Base-by-base conservation (phyloP, 2,797 vertebrate species). In the Esox lucius region DNA sequence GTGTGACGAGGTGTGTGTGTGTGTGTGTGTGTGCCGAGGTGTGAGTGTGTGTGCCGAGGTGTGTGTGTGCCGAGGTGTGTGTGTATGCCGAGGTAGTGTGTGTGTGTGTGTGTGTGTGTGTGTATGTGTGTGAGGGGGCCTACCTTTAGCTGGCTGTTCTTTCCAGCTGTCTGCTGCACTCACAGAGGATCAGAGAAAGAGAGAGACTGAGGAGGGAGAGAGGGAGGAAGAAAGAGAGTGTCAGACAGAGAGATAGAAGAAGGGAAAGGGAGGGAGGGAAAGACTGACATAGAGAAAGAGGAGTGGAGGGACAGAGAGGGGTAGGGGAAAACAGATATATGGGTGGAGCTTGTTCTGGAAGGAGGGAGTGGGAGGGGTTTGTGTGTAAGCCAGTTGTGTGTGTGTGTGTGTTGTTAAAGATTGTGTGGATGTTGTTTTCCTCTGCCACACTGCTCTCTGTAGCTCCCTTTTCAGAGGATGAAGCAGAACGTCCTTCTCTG, bases 331-430 rank as follows among this genome's bases (percentile, higher is more conserved):
- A 42, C 39, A 42, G 39, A 42, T 42, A 42, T 42, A 42, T 42
- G 39, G 39, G 39, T 42, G 39, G 39, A 42, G 39, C 39, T 42
- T 42, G 39, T 42, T 42, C 9, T 42, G 39, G 39, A 17, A 17
- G 1, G 49, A 4, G 48, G 17, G 48, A 49, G 48, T 84, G 74
- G 72, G 75, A 75, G 77, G 69, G 77, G 79, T 51, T 51, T 24
- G 71, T 70, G 67, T 68, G 68, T 71, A 68, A 48, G 22, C 73
- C 31, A 46, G 66, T 42, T 31, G 73, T 74, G 72, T 78, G 65
- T 72, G 75, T 75, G 79, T 78, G 76, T 77, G 62, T 80, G 62
- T 80, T 13, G 48, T 66, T 71, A 49, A 3, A 49, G 9, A 49
- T 12, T 49, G 48, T 49, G 49, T 6, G 66, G 75, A 68, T 42